Evolutionary conservation across 2,113 vertebrate genomes (phyloP).

Genomic region (Lepisosteus osseus): DNA sequence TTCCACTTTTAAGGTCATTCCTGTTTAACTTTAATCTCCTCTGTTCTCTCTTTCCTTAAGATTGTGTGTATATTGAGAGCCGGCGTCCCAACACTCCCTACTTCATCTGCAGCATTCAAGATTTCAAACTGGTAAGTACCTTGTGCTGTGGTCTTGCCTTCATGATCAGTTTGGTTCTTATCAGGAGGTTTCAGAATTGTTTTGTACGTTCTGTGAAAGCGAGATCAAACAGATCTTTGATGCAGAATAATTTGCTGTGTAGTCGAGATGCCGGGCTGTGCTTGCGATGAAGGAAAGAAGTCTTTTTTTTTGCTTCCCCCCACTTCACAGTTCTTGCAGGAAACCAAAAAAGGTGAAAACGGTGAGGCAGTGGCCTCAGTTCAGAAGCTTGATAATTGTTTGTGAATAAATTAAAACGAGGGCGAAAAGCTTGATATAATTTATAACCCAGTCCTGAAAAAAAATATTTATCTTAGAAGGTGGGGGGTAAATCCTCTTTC

Average conservation of each 20-base stretch:
- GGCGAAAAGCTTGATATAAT: too few relatives aligned
- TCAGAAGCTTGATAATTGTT: too few relatives aligned
- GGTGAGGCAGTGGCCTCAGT: too few relatives aligned
- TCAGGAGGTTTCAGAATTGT: constrained; percentile 30
- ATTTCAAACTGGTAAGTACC: constrained; percentile 98
- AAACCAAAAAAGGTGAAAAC: too few relatives aligned
- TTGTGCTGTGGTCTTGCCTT: constrained; percentile 18
- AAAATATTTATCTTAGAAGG: too few relatives aligned
- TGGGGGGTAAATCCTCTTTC: too few relatives aligned
- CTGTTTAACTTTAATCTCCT: background rate
- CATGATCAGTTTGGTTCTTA: constrained; percentile 10
- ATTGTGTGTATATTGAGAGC: constrained; percentile 99
- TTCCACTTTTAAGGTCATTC: too few relatives aligned
- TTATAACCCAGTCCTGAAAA: too few relatives aligned
- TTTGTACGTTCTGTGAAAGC: constrained; percentile 30
- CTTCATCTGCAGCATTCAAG: constrained; percentile 99
- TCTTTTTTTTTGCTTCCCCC: too few relatives aligned
- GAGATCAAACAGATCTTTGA: constrained; percentile 31
- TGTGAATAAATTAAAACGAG: too few relatives aligned
- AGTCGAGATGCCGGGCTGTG: constrained; percentile 1
- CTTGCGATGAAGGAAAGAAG: too few relatives aligned
- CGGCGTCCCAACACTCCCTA: constrained; percentile 96
- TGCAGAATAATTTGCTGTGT: constrained; percentile 16
- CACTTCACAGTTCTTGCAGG: too few relatives aligned
- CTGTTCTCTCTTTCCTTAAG: constrained; percentile 66